Evolutionary conservation across 2,888 invertebrate genomes (phyloP).

Genomic region (Anthophora plumipes): DNA sequence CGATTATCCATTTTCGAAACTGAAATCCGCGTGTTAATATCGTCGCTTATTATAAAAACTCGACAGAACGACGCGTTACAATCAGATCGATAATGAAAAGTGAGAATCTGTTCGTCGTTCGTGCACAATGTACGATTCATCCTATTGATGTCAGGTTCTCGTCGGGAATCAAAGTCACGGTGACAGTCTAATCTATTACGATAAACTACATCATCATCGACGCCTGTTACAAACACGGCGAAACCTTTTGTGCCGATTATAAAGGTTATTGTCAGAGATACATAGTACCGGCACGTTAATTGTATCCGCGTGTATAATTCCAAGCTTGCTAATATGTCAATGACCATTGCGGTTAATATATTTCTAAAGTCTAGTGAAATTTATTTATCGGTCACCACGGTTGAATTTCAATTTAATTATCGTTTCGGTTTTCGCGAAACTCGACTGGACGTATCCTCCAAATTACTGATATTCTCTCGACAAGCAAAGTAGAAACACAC

Average conservation of each 20-base stretch:
- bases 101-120: slow-evolving; percentile 31
- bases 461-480: not conserved
- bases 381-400: not conserved
- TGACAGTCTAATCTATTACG: slow-evolving; percentile 39
- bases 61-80: too few relatives aligned
- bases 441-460: not conserved
- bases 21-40: too few relatives aligned
- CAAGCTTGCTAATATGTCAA: slow-evolving; percentile 15
- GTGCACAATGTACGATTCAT: slow-evolving; percentile 36
- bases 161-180: slow-evolving; percentile 40
- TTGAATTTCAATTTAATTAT: slow-evolving; percentile 39
- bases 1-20: too few relatives aligned
- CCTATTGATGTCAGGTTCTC: slow-evolving; percentile 33
- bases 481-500: too few relatives aligned
- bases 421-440: slow-evolving; percentile 38
- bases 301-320: slow-evolving; percentile 8
- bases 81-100: slow-evolving; percentile 45
- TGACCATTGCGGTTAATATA: not conserved
- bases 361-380: not conserved
- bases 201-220: slow-evolving; percentile 42
- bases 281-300: slow-evolving; percentile 23
- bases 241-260: slow-evolving; percentile 24
- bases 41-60: too few relatives aligned
- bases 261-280: slow-evolving; percentile 36
- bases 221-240: not conserved